Conservation (phyloP, 2,113 vertebrate genomes). For the Alectura lathami region DNA sequence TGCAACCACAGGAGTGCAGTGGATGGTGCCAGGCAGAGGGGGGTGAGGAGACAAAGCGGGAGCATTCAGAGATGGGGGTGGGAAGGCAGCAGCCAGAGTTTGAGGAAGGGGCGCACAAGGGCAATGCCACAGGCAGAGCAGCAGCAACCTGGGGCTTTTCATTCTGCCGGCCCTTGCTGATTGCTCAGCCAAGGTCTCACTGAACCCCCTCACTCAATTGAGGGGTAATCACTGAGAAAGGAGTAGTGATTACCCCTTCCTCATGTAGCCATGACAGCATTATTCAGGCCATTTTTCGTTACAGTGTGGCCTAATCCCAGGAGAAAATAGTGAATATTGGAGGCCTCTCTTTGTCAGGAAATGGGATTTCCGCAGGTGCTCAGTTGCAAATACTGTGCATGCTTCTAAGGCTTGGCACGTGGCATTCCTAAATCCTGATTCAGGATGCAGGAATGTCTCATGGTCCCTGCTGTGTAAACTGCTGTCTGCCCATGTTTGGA, state of each 20-base stretch:
- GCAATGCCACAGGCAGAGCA: not conserved
- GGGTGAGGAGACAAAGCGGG: not conserved
- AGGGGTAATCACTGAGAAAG: slow-evolving; percentile 4
- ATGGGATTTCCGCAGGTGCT: slow-evolving; percentile 61
- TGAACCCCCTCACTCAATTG: not conserved
- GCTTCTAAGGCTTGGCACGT: slow-evolving; percentile 34
- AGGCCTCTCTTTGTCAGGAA: slow-evolving; percentile 51
- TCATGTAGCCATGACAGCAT: not conserved
- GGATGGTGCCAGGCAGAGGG: not conserved
- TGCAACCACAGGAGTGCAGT: not conserved
- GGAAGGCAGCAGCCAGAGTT: not conserved
- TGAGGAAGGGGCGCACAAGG: not conserved
- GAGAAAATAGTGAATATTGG: slow-evolving; percentile 26
- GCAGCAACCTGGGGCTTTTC: not conserved
- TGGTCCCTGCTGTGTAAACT: slow-evolving; percentile 36
- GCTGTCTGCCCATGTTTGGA: slow-evolving; percentile 60
- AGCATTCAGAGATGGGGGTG: not conserved
- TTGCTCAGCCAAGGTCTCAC: not conserved
- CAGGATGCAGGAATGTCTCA: slow-evolving; percentile 61
- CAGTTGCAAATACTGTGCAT: slow-evolving; percentile 39
- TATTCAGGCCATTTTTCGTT: slow-evolving; percentile 10
- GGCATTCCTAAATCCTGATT: slow-evolving; percentile 46
- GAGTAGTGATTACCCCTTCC: no score
- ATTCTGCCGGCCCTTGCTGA: not conserved
- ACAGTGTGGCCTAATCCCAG: not conserved